A percentile compares a stretch with the other conserved stretches of the same genome.
Conservation (phyloP, 2,888 invertebrate genomes). For the Agonopterix alstromeriana region DNA sequence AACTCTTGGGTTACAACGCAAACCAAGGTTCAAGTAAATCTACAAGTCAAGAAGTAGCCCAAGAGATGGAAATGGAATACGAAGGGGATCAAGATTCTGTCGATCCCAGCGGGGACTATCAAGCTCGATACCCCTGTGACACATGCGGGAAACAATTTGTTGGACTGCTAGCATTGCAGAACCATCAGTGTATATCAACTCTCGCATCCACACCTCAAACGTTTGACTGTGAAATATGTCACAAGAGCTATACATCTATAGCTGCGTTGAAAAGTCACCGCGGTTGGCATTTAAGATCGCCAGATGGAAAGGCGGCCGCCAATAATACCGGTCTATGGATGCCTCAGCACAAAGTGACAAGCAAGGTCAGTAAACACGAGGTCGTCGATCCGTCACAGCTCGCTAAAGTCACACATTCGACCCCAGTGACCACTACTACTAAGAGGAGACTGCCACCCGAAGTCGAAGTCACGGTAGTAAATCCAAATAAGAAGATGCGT, state of each 20-base stretch:
- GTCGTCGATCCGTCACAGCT: slow-evolving; percentile 51
- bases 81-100: slow-evolving; percentile 52
- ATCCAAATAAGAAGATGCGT: slow-evolving; percentile 66
- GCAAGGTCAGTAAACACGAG: slow-evolving; percentile 69
- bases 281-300: slow-evolving; percentile 80
- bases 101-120: slow-evolving; percentile 61
- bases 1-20: slow-evolving; percentile 66
- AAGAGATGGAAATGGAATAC: slow-evolving; percentile 51
- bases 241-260: slow-evolving; percentile 80
- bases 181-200: slow-evolving; percentile 73
- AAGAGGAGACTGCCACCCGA: slow-evolving; percentile 68
- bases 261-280: slow-evolving; percentile 81
- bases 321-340: slow-evolving; percentile 72
- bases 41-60: slow-evolving; percentile 31
- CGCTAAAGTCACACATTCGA: slow-evolving; percentile 40
- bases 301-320: slow-evolving; percentile 71
- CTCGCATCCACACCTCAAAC: slow-evolving; percentile 49
- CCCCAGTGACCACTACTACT: slow-evolving; percentile 29
- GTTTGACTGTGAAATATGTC: slow-evolving; percentile 80
- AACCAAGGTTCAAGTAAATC: slow-evolving; percentile 56
- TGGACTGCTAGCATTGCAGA: slow-evolving; percentile 67
- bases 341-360: slow-evolving; percentile 72
- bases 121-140: slow-evolving; percentile 72
- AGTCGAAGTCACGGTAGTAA: slow-evolving; percentile 70
- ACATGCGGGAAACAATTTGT: slow-evolving; percentile 75